Percentiles rank a stretch among this genome's conserved stretches.
phyloP scores from a whole-genome alignment of 2,113 vertebrate species.

The Mugil cephalus region DNA sequence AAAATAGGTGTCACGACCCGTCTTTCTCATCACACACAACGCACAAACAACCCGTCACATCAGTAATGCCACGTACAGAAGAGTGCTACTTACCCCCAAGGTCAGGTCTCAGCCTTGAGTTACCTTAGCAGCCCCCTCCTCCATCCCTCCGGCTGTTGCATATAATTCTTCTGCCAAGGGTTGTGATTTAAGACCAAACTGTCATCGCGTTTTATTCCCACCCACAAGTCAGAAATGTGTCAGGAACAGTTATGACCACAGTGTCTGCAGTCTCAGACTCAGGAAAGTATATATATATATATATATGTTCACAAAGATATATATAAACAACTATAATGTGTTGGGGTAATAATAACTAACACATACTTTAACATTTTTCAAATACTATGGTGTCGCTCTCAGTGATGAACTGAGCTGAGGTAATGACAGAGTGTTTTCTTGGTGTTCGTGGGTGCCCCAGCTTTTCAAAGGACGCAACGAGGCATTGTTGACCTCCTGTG shows the following conservation, averaged over 20 bases:
- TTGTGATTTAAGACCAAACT: conserved; percentile 57
- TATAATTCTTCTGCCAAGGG: conserved; percentile 48
- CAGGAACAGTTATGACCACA: conserved; percentile 17
- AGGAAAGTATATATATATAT: too few relatives aligned
- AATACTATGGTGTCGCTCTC: neutral
- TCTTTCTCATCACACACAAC: conserved; percentile 42
- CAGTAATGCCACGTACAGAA: conserved; percentile 49
- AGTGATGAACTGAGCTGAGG: neutral
- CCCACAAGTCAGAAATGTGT: conserved; percentile 27
- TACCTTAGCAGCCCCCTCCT: conserved; percentile 38
- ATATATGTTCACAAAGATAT: neutral
- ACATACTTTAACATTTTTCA: neutral
- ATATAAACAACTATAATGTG: neutral
- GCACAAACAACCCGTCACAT: conserved; percentile 60
- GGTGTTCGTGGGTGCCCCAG: neutral
- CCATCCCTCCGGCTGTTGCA: conserved; percentile 19
- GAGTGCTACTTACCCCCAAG: conserved; percentile 59
- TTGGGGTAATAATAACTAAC: neutral
- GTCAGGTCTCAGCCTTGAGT: conserved; percentile 63
- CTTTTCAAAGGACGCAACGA: conserved; percentile 16
- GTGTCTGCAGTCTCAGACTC: neutral
- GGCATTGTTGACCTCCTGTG: neutral
- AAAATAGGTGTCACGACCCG: conserved; percentile 56
- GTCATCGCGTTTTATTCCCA: conserved; percentile 45
- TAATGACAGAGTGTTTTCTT: conserved; percentile 15